Evolutionary conservation across 2,113 vertebrate genomes (phyloP).

Genomic region (Eonycteris spelaea): DNA sequence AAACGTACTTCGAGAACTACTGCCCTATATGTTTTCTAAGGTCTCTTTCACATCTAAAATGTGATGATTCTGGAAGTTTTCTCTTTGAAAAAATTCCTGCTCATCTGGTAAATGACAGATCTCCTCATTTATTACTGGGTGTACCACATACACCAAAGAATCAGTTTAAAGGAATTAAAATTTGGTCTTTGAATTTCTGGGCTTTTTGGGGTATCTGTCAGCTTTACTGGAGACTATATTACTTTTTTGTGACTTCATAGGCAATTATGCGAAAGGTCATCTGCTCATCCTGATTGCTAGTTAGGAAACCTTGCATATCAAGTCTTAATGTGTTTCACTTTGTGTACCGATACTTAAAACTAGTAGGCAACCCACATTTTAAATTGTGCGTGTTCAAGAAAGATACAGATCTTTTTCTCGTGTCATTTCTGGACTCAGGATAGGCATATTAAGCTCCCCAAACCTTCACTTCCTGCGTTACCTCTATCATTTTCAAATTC

Average conservation of each 20-base stretch:
- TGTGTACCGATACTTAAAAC: background rate
- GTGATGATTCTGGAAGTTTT: slow-evolving; percentile 3
- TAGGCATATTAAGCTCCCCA: background rate
- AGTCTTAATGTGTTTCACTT: background rate
- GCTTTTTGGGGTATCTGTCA: background rate
- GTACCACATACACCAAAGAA: background rate
- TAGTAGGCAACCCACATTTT: background rate
- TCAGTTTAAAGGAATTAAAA: background rate
- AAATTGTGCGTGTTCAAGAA: background rate
- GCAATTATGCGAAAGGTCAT: background rate
- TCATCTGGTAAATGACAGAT: background rate
- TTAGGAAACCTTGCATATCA: background rate
- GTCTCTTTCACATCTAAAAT: slow-evolving; percentile 15
- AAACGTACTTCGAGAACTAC: background rate
- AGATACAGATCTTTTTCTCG: background rate
- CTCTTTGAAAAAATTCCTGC: background rate
- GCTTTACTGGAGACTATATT: background rate
- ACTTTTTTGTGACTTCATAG: background rate
- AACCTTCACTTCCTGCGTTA: background rate
- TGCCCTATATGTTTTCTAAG: background rate
- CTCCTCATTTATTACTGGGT: background rate
- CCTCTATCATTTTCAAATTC: background rate
- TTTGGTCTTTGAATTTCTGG: background rate
- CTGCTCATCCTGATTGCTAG: background rate
- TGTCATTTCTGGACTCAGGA: background rate